Evolutionary conservation across 2,888 invertebrate genomes (phyloP), one percentile per base, ranked within the genome.

Genomic region (Gasteruption jaculator): DNA sequence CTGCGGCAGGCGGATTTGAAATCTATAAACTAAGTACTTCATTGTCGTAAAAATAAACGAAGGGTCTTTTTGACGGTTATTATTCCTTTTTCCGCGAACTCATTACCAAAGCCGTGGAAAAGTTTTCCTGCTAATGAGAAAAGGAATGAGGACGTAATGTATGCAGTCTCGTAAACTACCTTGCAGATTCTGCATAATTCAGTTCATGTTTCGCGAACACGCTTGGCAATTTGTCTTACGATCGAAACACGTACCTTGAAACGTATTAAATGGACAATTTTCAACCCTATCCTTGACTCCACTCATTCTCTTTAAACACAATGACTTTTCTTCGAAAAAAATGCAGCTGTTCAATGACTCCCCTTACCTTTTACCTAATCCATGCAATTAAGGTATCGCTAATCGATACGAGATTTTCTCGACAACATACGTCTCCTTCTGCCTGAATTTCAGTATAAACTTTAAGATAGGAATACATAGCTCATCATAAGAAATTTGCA

Each of bases 141-240:
- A 24, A 24, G 24, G 7, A 8, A 7, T 24, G 24, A 8, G 7
- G 20, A 5, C 34, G 31, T 51, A 52, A 57, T 53, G 37, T 52
- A 59, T 56, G 52, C 54, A 43, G 46, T n/a, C 52, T 53, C 51
- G 57, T 54, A 59, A 61, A 57, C 54, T 52, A 49, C 44, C 32
- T 53, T 54, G 51, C 48, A 54, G 55, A 55, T 57, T 54, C 48
- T 54, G 56, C 57, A 60, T 60, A 60, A 62, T 60, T 56, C 49
- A 50, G 44, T 49, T 52, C 49, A 55, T 56, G 56, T 57, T 58
- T 54, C 57, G 54, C 48, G 53, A 58, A 58, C 60, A 60, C 60
- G 60, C 58, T 57, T 57, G 52, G 53, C 61, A 60, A 63, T 63
- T 63, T 61, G 60, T 61, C 61, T n/a, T n/a, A n/a, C n/a, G n/a